phyloP scores from a whole-genome alignment of 2,797 vertebrate genomes.

The Megalops cyprinoides region DNA sequence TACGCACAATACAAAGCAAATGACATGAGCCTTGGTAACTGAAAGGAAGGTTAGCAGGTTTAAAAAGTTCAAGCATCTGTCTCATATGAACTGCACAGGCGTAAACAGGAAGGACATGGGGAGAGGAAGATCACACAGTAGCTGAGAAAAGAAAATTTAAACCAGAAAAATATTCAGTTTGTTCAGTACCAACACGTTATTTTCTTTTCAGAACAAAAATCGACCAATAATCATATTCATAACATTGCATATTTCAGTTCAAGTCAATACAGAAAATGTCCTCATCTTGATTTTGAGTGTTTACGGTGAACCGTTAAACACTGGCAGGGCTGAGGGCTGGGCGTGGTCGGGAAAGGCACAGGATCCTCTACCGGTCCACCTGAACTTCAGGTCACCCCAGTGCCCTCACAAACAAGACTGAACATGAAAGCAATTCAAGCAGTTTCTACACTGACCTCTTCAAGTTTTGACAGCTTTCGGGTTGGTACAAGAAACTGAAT shows the following conservation, averaged over 20 bases:
- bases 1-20: background rate
- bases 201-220: background rate
- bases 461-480: constrained; percentile 62
- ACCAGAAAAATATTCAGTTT: constrained; percentile 27
- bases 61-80: background rate
- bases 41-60: constrained; percentile 29
- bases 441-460: constrained; percentile 65
- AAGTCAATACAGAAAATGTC: constrained; percentile 2
- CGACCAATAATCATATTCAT: constrained; percentile 17
- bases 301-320: constrained; percentile 68
- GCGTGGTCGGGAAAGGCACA: background rate
- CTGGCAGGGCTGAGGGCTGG: constrained; percentile 66
- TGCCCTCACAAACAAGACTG: constrained; percentile 20
- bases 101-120: background rate
- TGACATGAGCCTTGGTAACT: background rate
- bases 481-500: constrained; percentile 82
- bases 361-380: background rate
- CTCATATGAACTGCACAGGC: background rate
- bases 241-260: background rate
- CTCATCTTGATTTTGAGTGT: constrained; percentile 50
- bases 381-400: constrained; percentile 3
- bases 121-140: background rate
- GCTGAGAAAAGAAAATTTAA: background rate
- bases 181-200: constrained; percentile 31
- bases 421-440: constrained; percentile 20